These are phyloP conservation scores for Lycocerus yunnanus DNA, from an alignment of 2,888 invertebrate species.

Conservation along the genomic window DNA sequence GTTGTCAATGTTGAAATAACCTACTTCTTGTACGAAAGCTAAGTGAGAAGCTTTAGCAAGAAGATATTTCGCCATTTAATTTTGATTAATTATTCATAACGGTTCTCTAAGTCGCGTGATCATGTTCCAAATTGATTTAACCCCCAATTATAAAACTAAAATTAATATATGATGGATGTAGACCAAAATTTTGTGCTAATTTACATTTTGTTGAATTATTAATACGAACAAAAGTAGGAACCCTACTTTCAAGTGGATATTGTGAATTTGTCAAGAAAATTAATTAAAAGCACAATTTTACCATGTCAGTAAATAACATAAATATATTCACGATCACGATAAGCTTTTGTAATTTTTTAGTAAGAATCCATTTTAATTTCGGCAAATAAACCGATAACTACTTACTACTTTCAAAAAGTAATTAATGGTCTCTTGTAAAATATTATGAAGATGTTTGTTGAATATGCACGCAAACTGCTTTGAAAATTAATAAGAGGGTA, in stretches of 20 bases:
- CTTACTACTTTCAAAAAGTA: neutral
- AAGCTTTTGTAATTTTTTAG: no score
- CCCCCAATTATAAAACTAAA: neutral
- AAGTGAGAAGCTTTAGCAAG: neutral
- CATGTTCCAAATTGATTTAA: neutral
- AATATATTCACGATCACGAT: no score
- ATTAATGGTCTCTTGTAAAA: neutral
- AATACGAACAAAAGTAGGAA: neutral
- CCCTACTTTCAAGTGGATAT: neutral
- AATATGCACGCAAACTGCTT: neutral
- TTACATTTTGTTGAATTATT: neutral
- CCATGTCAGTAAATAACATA: no score
- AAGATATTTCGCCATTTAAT: neutral
- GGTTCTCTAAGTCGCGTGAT: neutral
- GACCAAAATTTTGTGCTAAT: neutral
- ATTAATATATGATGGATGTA: neutral
- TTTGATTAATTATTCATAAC: neutral
- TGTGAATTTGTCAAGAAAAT: neutral
- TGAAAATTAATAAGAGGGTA: neutral
- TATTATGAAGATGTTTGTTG: neutral
- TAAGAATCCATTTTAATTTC: no score
- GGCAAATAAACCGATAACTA: no score
- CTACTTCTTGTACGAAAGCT: neutral
- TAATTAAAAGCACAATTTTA: neutral
- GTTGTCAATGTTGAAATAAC: neutral